These are phyloP conservation scores for Morpho achilles DNA, from an alignment of 2,888 invertebrate species.

Conservation along the genomic window DNA sequence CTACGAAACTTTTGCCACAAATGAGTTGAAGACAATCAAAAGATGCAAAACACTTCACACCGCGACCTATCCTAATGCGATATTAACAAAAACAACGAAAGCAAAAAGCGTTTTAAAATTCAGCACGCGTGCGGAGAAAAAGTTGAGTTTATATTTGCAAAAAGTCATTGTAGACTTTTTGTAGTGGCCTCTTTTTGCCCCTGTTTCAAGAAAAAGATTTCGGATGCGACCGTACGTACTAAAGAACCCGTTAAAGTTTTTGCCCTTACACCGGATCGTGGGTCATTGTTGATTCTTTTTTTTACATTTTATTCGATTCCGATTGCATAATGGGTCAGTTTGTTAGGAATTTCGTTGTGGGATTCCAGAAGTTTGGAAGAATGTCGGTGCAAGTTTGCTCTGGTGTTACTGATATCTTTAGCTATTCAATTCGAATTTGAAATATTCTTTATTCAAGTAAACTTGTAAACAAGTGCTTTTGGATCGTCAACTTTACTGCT, in stretches of 20 bases:
- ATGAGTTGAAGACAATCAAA: slow-evolving; percentile 19
- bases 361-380: neutral
- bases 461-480: too few species aligned
- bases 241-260: slow-evolving; percentile 68
- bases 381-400: too few species aligned
- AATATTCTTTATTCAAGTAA: too few species aligned
- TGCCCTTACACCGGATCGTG: slow-evolving; percentile 45
- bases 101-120: slow-evolving; percentile 61
- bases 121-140: slow-evolving; percentile 70
- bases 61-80: slow-evolving; percentile 57
- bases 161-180: slow-evolving; percentile 65
- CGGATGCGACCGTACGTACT: slow-evolving; percentile 41
- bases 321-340: slow-evolving; percentile 51
- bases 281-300: slow-evolving; percentile 43
- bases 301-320: slow-evolving; percentile 25
- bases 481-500: too few species aligned
- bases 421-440: too few species aligned
- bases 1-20: slow-evolving; percentile 1
- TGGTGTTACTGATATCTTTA: too few species aligned
- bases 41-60: slow-evolving; percentile 31
- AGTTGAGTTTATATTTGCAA: slow-evolving; percentile 65
- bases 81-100: slow-evolving; percentile 42
- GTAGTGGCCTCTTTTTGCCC: slow-evolving; percentile 61
- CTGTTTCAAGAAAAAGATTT: slow-evolving; percentile 54
- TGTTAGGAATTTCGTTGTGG: slow-evolving; percentile 24